These are phyloP conservation scores for Microtus oregoni DNA, from an alignment of 2,113 vertebrate genomes.

Conservation along the genomic window DNA sequence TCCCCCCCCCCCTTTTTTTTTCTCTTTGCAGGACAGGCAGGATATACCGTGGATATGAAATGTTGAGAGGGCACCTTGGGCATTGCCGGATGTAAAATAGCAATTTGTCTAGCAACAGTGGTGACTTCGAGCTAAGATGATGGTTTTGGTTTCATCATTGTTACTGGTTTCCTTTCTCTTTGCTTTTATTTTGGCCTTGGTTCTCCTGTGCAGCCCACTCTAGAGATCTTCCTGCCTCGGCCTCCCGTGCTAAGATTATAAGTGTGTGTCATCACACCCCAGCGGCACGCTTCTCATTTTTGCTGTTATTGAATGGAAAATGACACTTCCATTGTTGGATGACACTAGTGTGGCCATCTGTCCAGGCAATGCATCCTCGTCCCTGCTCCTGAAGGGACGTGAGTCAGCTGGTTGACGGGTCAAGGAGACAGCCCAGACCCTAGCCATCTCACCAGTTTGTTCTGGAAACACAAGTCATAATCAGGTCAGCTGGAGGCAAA, in stretches of 20 bases:
- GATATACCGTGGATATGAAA: background rate
- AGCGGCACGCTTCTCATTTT: background rate
- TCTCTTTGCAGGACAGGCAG: background rate
- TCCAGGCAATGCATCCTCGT: background rate
- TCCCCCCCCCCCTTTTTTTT: background rate
- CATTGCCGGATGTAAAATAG: background rate
- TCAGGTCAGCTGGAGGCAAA: background rate
- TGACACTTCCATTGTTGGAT: background rate
- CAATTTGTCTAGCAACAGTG: background rate
- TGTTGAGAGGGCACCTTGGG: background rate
- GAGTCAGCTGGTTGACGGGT: background rate
- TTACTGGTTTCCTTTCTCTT: background rate
- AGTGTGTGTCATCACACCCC: no score
- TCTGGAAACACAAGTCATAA: constrained; percentile 14
- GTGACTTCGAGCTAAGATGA: background rate
- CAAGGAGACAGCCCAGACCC: background rate
- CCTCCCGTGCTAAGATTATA: background rate
- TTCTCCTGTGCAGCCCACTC: background rate
- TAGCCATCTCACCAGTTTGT: background rate
- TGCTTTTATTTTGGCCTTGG: background rate
- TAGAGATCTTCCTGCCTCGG: background rate
- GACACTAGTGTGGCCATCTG: background rate
- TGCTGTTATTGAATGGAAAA: background rate
- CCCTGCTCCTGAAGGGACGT: background rate
- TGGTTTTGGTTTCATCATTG: background rate